phyloP scores from a whole-genome alignment of 2,113 vertebrate genomes.

The Microcebus jonahi region DNA sequence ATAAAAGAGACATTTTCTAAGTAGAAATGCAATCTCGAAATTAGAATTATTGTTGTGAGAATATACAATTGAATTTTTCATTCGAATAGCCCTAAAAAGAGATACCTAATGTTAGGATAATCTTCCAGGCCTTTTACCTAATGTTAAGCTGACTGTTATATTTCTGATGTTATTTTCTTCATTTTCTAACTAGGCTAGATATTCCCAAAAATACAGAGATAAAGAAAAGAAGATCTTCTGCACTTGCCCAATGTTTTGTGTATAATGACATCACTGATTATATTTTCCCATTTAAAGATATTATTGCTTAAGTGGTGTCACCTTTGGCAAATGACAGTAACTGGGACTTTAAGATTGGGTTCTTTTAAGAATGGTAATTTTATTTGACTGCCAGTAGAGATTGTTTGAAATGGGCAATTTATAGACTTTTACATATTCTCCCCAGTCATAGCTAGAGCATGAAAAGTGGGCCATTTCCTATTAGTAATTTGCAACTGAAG shows the following conservation, averaged over 20 bases:
- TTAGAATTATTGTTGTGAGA: not conserved
- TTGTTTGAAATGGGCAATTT: not conserved
- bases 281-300: not conserved
- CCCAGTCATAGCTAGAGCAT: not conserved
- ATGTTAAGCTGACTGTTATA: not conserved
- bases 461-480: not conserved
- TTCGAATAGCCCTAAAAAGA: not conserved
- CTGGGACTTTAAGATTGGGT: not conserved
- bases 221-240: not conserved
- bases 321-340: not conserved
- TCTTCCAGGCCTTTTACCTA: not conserved
- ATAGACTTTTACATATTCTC: not conserved
- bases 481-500: not conserved
- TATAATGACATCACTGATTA: not conserved
- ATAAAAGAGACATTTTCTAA: constrained; percentile 4
- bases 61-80: not conserved
- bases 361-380: not conserved
- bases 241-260: not conserved
- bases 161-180: not conserved
- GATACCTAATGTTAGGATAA: not conserved
- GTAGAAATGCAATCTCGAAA: not conserved
- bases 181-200: not conserved
- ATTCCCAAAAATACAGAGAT: not conserved
- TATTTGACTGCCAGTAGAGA: not conserved
- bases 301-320: not conserved